Evolutionary conservation across 1,140 invertebrate species (phyloP).

Genomic region (Bombus superbus): DNA sequence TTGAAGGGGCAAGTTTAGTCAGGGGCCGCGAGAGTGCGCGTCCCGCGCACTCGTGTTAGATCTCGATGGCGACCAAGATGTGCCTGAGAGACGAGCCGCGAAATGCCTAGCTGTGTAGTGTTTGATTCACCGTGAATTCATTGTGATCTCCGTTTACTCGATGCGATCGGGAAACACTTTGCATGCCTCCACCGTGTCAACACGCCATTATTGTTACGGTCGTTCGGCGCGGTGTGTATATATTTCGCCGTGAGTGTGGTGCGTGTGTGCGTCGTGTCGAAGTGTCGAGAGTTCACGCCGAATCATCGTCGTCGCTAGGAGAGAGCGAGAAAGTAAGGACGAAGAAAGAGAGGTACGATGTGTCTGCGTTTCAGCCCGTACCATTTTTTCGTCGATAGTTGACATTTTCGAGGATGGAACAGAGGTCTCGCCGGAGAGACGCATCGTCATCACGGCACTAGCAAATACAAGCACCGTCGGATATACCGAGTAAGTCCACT

Average conservation of each 20-base stretch:
- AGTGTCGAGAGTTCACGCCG: conserved; percentile 61
- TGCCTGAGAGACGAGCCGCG: conserved; percentile 56
- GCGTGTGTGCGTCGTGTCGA: conserved; percentile 58
- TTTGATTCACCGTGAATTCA: conserved; percentile 24
- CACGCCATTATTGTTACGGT: conserved; percentile 4
- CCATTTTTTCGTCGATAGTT: conserved; percentile 51
- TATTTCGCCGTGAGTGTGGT: conserved; percentile 36
- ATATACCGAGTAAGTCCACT: conserved; percentile 61
- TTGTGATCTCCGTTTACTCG: conserved; percentile 21
- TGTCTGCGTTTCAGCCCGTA: conserved; percentile 44
- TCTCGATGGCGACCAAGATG: conserved; percentile 67
- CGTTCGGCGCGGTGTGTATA: conserved; percentile 32
- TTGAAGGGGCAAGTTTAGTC: conserved; percentile 27
- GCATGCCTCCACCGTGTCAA: conserved; percentile 40
- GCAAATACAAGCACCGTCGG: conserved; percentile 55
- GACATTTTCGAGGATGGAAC: conserved; percentile 63
- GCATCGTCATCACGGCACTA: conserved; percentile 48
- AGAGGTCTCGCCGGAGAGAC: conserved; percentile 41
- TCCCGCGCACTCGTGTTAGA: conserved; percentile 59
- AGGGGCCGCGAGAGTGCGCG: conserved; percentile 49
- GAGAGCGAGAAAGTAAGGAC: conserved; percentile 44
- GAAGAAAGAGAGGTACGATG: conserved; percentile 52
- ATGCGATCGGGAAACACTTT: conserved; percentile 40
- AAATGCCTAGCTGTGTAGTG: conserved; percentile 39
- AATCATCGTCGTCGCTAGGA: conserved; percentile 49